phyloP scores from a whole-genome alignment of 2,797 vertebrate genomes.

The Rhinophrynus dorsalis region DNA sequence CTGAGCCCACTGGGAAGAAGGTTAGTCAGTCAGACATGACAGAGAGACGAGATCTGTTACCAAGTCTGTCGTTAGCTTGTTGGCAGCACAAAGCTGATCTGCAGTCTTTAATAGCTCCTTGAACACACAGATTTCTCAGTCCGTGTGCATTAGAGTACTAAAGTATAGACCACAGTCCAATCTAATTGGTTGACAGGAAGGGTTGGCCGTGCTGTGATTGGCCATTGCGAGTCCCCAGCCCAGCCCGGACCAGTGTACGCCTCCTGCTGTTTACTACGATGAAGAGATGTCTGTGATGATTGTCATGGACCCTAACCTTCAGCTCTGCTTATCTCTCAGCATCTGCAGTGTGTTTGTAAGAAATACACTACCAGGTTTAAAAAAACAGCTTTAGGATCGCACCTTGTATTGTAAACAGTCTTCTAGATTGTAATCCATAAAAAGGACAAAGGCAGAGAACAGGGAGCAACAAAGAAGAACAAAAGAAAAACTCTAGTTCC shows the following conservation, averaged over 20 bases:
- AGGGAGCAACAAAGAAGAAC: not conserved
- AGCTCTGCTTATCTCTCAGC: not conserved
- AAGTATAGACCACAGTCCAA: constrained; percentile 18
- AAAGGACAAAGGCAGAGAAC: not conserved
- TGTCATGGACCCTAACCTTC: not conserved
- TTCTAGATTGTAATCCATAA: not conserved
- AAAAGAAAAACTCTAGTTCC: not conserved
- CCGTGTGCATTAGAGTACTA: constrained; percentile 54
- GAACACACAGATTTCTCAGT: not conserved
- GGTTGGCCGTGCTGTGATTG: constrained; percentile 55
- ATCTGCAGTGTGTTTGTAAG: constrained; percentile 1
- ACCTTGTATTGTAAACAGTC: constrained; percentile 17
- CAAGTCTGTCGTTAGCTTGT: not conserved
- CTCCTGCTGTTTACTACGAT: not conserved
- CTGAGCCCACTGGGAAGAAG: not conserved
- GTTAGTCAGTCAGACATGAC: not conserved
- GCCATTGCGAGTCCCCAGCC: not conserved
- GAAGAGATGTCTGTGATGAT: not conserved
- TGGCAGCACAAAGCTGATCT: not conserved
- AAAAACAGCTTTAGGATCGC: not conserved
- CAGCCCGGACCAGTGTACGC: not conserved
- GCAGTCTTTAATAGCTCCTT: constrained; percentile 34
- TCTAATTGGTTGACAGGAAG: constrained; percentile 59
- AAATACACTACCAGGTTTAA: not conserved
- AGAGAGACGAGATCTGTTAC: not conserved